These are phyloP conservation scores for Protula sp. DNA, from an alignment of 2,888 invertebrate species.

Conservation along the genomic window DNA sequence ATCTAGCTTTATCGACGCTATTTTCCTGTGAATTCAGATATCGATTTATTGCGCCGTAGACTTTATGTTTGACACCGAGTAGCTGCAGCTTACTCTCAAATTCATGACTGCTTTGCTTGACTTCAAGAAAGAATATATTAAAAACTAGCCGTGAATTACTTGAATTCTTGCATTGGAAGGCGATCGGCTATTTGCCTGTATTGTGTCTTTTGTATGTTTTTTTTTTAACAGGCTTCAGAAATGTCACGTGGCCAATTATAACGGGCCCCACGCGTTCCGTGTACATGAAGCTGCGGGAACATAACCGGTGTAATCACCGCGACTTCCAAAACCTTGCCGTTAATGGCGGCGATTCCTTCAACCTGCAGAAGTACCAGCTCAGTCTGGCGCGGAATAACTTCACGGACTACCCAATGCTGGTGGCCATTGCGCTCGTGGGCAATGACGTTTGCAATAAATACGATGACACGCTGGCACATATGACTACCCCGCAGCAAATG, in stretches of 20 bases:
- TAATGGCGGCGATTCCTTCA: conserved; percentile 46
- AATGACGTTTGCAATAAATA: conserved; percentile 59
- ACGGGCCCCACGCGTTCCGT: conserved; percentile 47
- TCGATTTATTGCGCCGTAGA: too few species aligned
- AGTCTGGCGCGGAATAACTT: conserved; percentile 50
- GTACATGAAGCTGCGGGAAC: conserved; percentile 47
- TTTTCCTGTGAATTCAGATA: too few species aligned
- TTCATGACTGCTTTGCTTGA: too few species aligned
- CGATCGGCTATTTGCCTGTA: too few species aligned
- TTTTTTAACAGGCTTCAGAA: conserved; percentile 35
- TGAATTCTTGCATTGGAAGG: too few species aligned
- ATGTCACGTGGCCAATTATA: conserved; percentile 41
- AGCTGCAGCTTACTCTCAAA: too few species aligned
- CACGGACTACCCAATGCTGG: conserved; percentile 53
- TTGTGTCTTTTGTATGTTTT: too few species aligned
- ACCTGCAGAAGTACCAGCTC: conserved; percentile 8
- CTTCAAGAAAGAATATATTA: too few species aligned
- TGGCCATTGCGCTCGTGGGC: conserved; percentile 56
- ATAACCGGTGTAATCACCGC: conserved; percentile 57
- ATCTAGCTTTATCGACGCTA: too few species aligned
- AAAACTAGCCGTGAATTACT: too few species aligned
- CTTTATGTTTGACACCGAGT: too few species aligned
- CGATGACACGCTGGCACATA: conserved; percentile 53
- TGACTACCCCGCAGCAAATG: conserved; percentile 54
- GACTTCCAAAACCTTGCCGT: conserved; percentile 58